Conservation (phyloP, 2,888 invertebrate genomes). For the Criorhina ranunculi region DNA sequence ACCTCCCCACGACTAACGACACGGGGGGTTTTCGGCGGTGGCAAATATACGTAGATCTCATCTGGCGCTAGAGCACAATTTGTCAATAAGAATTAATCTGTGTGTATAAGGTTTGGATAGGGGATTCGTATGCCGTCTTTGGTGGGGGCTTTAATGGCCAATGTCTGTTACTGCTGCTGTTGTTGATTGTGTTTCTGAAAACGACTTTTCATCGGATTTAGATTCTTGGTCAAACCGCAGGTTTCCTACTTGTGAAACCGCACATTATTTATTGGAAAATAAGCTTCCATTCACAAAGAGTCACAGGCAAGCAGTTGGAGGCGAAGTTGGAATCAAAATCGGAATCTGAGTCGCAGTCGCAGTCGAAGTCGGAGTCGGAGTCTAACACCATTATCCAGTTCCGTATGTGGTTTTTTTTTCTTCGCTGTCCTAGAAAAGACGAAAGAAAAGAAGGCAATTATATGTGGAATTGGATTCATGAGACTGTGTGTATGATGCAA, state of each 20-base stretch:
- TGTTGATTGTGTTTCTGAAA: slow-evolving; percentile 45
- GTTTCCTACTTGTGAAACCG: slow-evolving; percentile 62
- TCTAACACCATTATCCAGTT: slow-evolving; percentile 63
- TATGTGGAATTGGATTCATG: slow-evolving; percentile 43
- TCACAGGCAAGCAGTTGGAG: too few relatives aligned
- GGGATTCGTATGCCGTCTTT: slow-evolving; percentile 5
- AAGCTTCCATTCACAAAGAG: slow-evolving; percentile 40
- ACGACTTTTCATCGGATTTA: slow-evolving; percentile 65
- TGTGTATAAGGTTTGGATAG: not conserved
- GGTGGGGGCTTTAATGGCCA: slow-evolving; percentile 12
- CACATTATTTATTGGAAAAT: slow-evolving; percentile 69
- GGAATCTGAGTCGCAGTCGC: not conserved
- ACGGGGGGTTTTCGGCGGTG: not conserved
- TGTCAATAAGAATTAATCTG: slow-evolving; percentile 61
- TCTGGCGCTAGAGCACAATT: slow-evolving; percentile 67
- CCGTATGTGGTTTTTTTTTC: slow-evolving; percentile 45
- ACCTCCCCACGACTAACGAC: slow-evolving; percentile 22
- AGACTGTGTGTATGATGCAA: slow-evolving; percentile 30
- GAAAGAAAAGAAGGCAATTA: slow-evolving; percentile 54
- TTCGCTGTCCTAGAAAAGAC: slow-evolving; percentile 1
- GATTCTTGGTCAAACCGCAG: slow-evolving; percentile 71
- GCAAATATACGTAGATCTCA: slow-evolving; percentile 50
- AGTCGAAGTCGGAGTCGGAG: slow-evolving; percentile 36
- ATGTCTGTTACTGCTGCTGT: slow-evolving; percentile 1
- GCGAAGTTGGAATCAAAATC: too few relatives aligned